These are phyloP conservation scores for Pomacea maculata DNA, from an alignment of 1,140 invertebrate species.

Conservation along the genomic window DNA sequence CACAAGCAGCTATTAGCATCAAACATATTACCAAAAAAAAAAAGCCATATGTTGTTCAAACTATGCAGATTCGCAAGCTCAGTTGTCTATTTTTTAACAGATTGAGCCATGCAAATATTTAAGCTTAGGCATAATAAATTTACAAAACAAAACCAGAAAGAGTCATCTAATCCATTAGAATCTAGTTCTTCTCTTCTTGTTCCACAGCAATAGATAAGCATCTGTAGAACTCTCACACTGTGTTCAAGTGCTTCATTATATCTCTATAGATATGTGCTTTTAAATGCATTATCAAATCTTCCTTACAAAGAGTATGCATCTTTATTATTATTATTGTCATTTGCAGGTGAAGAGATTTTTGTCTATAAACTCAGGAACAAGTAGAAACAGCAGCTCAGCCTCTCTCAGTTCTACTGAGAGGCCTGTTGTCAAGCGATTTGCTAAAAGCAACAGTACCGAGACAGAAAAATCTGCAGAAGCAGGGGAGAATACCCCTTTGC, in stretches of 20 bases:
- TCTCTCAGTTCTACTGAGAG: constrained; percentile 9
- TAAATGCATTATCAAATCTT: not conserved
- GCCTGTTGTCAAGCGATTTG: constrained; percentile 16
- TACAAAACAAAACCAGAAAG: no score
- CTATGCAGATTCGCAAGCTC: no score
- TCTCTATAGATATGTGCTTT: not conserved
- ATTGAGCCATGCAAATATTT: no score
- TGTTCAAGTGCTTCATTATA: not conserved
- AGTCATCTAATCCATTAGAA: not conserved
- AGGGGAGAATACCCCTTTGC: not conserved
- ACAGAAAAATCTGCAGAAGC: not conserved
- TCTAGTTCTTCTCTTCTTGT: not conserved
- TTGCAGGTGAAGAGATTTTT: constrained; percentile 16
- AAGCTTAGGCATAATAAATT: no score
- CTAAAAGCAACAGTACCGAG: constrained; percentile 18
- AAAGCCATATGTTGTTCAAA: no score
- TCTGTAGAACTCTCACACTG: not conserved
- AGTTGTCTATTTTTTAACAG: no score
- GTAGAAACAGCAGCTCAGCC: not conserved
- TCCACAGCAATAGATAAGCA: not conserved
- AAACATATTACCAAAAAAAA: no score
- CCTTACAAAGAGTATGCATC: no score
- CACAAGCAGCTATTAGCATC: no score
- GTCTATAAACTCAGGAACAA: constrained; percentile 13
- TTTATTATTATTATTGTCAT: not conserved